Percentiles rank a stretch among this genome's conserved stretches.
These are phyloP conservation scores for Neodontobutis hainanensis DNA, from an alignment of 2,113 vertebrate species.

Conservation along the genomic window DNA sequence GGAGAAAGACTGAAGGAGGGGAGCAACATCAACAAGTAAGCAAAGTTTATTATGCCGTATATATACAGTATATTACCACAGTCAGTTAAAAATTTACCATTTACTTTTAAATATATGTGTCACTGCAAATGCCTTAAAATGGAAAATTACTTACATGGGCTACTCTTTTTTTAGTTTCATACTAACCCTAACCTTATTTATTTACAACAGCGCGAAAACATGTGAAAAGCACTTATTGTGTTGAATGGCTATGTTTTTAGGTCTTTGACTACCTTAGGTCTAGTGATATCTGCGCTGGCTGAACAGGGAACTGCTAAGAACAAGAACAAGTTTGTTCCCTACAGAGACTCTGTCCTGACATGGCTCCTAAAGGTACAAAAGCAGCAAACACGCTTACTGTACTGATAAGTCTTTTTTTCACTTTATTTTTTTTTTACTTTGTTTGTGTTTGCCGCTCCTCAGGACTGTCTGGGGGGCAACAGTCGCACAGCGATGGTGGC, in stretches of 20 bases:
- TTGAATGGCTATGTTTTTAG: conserved; percentile 68
- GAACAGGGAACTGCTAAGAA: conserved; percentile 95
- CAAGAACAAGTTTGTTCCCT: conserved; percentile 98
- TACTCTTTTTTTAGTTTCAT: neutral
- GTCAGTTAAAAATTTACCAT: neutral
- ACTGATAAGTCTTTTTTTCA: neutral
- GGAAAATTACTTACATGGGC: neutral
- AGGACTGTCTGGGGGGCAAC: conserved; percentile 95
- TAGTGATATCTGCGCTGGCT: conserved; percentile 96
- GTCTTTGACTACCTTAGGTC: conserved; percentile 93
- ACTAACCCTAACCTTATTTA: neutral
- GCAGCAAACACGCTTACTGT: neutral
- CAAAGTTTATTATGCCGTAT: neutral
- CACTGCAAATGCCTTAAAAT: neutral
- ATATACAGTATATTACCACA: neutral
- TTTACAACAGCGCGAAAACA: neutral
- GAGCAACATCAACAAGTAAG: conserved; percentile 98
- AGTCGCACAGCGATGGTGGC: conserved; percentile 97
- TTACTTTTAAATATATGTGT: neutral
- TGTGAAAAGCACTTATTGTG: neutral
- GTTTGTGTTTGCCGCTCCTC: neutral
- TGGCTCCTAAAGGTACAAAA: conserved; percentile 93
- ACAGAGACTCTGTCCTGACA: conserved; percentile 96
- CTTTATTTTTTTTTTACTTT: neutral
- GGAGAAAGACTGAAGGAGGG: conserved; percentile 97